Conservation (phyloP, 1,140 invertebrate genomes). For the Homarus americanus region DNA sequence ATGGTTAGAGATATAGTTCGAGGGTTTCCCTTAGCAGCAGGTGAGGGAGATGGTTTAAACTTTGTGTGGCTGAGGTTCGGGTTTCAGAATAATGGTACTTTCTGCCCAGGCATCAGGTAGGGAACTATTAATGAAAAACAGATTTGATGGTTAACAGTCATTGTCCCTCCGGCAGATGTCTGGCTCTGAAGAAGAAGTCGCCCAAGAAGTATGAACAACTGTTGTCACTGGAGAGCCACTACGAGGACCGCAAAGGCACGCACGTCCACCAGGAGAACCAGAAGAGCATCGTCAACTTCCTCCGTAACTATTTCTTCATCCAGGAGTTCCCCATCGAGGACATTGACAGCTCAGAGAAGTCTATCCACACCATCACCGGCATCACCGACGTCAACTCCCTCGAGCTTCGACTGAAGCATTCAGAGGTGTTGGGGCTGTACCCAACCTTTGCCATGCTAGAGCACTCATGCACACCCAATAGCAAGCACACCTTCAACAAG, state of each 20-base stretch:
- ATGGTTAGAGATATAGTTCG: too few relatives aligned
- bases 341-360: slow-evolving; percentile 78
- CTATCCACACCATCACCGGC: slow-evolving; percentile 82
- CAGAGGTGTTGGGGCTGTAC: slow-evolving; percentile 82
- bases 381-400: slow-evolving; percentile 87
- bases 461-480: slow-evolving; percentile 87
- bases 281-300: slow-evolving; percentile 74
- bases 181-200: slow-evolving; percentile 75
- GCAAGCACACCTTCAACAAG: slow-evolving; percentile 80
- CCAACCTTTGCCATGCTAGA: slow-evolving; percentile 86
- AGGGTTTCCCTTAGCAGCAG: too few relatives aligned
- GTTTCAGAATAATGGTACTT: too few relatives aligned
- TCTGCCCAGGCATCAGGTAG: too few relatives aligned
- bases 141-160: not conserved
- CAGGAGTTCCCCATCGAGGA: slow-evolving; percentile 68
- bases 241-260: slow-evolving; percentile 71
- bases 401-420: slow-evolving; percentile 78
- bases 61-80: too few relatives aligned
- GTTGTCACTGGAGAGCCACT: slow-evolving; percentile 73
- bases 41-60: too few relatives aligned
- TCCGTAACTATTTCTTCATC: slow-evolving; percentile 74
- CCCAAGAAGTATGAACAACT: slow-evolving; percentile 71
- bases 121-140: too few relatives aligned
- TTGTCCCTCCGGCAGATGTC: slow-evolving; percentile 68
- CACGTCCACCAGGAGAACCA: slow-evolving; percentile 74